Evolutionary conservation across 2,888 invertebrate genomes (phyloP), one percentile per base, ranked within the genome.

Genomic region (Nysson spinosus): DNA sequence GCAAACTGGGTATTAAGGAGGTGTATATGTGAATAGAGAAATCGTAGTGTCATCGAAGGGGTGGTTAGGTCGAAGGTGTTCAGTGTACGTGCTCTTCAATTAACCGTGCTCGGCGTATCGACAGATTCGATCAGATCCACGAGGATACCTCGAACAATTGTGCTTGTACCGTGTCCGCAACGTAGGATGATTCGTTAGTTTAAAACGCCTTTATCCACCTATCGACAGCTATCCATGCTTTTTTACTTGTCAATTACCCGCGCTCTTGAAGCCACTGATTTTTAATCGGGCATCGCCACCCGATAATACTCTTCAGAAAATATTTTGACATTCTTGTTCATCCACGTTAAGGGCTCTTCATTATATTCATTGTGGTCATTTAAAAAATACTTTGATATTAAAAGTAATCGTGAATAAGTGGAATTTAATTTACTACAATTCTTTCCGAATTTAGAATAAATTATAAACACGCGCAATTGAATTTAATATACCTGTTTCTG

Each of bases 51-150:
- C 83, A 80, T 80, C 71, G 61, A 54, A 49, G 9, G 66, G 77
- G 71, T 80, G 76, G 72, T 51, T 69, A 66, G 79, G 81, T 77
- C 80, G 75, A 77, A 79, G 77, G 77, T 83, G 81, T 74, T 57
- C 68, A 49, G 65, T 73, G 69, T 75, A 76, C 65, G 72, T 69
- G 65, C 74, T 82, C 79, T 80, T 80, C 80, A 81, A 83, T 83
- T 83, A 83, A 83, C 80, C 82, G 78, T 78, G 70, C 51, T 17
- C 4, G 19, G 14, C 19, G 35, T 77, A 82, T 83, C 80, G 73
- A 72, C 67, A 62, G 69, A 64, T 73, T 62, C 71, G 68, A 77
- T 78, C 77, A 56, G 58, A 61, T 57, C 50, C 47, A 34, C 19
- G 39, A 42, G 24, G 37, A 37, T 40, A 14, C 32, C 44, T 56